A percentile compares a stretch with the other conserved stretches of the same genome.
Evolutionary conservation across 2,113 vertebrate genomes (phyloP).

Genomic region (Cisticola juncidis): DNA sequence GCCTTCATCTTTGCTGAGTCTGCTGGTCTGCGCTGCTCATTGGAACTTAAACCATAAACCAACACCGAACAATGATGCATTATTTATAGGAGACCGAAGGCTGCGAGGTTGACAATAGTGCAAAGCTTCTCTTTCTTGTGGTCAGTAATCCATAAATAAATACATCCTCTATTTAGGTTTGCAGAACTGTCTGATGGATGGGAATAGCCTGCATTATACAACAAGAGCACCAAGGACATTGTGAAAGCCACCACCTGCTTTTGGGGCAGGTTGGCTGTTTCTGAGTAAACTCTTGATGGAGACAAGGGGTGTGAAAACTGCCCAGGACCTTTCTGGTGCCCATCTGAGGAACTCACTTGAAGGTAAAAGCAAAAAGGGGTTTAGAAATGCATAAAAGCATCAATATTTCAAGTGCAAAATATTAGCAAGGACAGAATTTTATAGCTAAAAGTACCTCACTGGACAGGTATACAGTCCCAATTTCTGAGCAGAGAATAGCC

Average conservation of each 20-base stretch:
- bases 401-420: background rate
- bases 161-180: constrained; percentile 36
- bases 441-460: background rate
- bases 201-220: background rate
- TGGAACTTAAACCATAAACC: constrained; percentile 58
- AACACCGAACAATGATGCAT: constrained; percentile 51
- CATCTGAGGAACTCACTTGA: background rate
- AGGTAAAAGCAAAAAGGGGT: background rate
- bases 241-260: background rate
- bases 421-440: background rate
- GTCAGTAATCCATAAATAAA: constrained; percentile 66
- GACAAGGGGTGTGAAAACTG: background rate
- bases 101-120: constrained; percentile 19
- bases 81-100: constrained; percentile 59
- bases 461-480: background rate
- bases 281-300: background rate
- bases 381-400: background rate
- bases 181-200: background rate
- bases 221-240: background rate
- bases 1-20: constrained; percentile 56
- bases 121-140: constrained; percentile 51
- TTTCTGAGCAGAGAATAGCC: background rate
- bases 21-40: background rate
- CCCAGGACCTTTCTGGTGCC: background rate
- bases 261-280: background rate